Evolutionary conservation across 2,113 vertebrate genomes (phyloP).

Genomic region (Microtus richardsoni): DNA sequence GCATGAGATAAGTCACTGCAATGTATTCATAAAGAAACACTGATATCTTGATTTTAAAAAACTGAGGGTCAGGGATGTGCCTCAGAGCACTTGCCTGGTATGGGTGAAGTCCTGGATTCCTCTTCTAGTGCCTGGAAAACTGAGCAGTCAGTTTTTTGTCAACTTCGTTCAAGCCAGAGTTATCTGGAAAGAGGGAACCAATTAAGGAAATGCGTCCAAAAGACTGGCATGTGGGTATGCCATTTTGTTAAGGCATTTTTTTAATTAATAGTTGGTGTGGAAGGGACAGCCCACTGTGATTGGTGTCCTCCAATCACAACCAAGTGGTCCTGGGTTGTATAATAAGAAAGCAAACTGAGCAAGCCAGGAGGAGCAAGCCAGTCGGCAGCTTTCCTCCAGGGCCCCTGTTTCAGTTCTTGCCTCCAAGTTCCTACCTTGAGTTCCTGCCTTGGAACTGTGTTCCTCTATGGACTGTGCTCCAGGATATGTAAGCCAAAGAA

Average conservation of each 20-base stretch:
- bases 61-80: background rate
- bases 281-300: background rate
- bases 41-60: background rate
- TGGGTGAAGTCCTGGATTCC: background rate
- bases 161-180: background rate
- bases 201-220: background rate
- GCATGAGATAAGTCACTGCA: background rate
- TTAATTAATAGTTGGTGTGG: background rate
- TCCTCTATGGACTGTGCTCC: background rate
- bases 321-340: background rate
- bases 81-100: background rate
- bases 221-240: background rate
- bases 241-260: background rate
- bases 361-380: background rate
- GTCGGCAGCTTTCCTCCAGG: background rate
- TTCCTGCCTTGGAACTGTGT: background rate
- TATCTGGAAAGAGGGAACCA: background rate
- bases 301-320: background rate
- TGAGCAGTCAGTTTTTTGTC: background rate
- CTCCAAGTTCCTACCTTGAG: background rate
- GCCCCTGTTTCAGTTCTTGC: background rate
- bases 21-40: background rate
- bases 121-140: background rate
- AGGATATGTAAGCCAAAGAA: background rate
- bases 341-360: background rate